Conservation (phyloP, 2,113 vertebrate genomes). For the Ibidorhyncha struthersii region DNA sequence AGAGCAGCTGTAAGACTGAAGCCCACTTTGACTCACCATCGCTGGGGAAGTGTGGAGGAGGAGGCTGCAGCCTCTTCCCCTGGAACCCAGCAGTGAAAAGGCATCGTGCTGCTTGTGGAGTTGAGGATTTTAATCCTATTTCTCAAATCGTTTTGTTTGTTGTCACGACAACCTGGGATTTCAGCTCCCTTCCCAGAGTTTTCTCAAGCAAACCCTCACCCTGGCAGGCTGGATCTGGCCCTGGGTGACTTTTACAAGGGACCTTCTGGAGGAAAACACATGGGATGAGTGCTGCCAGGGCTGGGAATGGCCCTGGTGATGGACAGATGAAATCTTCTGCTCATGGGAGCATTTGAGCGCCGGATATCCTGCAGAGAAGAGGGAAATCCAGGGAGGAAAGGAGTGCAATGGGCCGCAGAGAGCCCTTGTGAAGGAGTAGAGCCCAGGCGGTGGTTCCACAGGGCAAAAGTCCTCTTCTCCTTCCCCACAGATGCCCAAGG, state of each 20-base stretch:
- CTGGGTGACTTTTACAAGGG: background rate
- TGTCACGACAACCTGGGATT: background rate
- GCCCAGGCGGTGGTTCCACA: background rate
- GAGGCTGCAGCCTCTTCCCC: background rate
- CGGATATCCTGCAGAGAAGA: background rate
- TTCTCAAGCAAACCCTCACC: background rate
- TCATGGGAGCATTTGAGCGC: accelerated
- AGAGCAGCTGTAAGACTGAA: background rate
- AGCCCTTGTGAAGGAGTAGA: background rate
- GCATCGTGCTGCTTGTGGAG: background rate
- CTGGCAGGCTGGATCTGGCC: too few species aligned
- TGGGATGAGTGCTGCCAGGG: background rate
- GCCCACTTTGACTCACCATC: background rate
- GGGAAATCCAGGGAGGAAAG: background rate
- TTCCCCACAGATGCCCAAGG: background rate
- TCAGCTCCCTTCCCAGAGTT: background rate
- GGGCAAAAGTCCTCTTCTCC: background rate
- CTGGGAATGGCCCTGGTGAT: background rate
- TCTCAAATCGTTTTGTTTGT: background rate
- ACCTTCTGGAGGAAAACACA: background rate
- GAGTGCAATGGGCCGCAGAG: too few species aligned
- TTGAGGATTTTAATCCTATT: background rate
- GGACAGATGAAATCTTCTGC: background rate
- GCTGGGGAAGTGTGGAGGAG: accelerated
- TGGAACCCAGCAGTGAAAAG: background rate